Percentiles rank a stretch among this genome's conserved stretches.
Conservation (phyloP, 1,140 invertebrate genomes). For the Choristoneura fumiferana region DNA sequence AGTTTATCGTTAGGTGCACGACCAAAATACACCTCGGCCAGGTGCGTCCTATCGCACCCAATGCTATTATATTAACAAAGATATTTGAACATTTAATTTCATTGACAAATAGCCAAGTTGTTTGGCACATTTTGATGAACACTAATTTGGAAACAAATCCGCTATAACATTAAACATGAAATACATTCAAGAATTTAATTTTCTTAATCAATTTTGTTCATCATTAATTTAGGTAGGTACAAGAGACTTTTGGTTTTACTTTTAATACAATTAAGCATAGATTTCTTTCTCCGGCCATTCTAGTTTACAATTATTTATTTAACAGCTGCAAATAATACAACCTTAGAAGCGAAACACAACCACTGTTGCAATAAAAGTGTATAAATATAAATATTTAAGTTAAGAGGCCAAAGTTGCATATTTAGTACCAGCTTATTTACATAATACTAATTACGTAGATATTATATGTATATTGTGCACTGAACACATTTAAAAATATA, state of each 20-base stretch:
- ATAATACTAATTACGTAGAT: background rate
- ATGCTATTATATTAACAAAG: background rate
- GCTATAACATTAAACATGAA: constrained; percentile 13
- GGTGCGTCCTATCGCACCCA: background rate
- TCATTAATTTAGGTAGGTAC: background rate
- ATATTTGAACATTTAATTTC: constrained; percentile 3
- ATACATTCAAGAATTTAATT: background rate
- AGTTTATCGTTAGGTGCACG: background rate
- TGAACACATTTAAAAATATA: background rate
- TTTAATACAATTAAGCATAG: too few relatives aligned
- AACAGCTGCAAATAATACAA: constrained; percentile 10
- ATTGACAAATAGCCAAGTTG: constrained; percentile 39
- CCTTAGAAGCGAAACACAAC: constrained; percentile 15
- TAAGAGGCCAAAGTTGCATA: constrained; percentile 1
- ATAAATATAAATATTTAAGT: constrained; percentile 15
- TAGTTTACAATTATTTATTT: background rate
- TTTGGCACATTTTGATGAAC: constrained; percentile 59
- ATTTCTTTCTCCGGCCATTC: too few relatives aligned
- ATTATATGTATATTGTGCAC: constrained; percentile 6
- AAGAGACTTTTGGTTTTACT: too few relatives aligned
- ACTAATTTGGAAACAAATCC: constrained; percentile 32
- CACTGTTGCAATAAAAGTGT: constrained; percentile 1
- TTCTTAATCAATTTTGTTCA: constrained; percentile 7
- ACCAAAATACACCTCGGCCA: background rate
- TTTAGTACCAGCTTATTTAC: constrained; percentile 10